Conservation (phyloP, 1,140 invertebrate genomes). For the Drosophila punjabiensis region DNA sequence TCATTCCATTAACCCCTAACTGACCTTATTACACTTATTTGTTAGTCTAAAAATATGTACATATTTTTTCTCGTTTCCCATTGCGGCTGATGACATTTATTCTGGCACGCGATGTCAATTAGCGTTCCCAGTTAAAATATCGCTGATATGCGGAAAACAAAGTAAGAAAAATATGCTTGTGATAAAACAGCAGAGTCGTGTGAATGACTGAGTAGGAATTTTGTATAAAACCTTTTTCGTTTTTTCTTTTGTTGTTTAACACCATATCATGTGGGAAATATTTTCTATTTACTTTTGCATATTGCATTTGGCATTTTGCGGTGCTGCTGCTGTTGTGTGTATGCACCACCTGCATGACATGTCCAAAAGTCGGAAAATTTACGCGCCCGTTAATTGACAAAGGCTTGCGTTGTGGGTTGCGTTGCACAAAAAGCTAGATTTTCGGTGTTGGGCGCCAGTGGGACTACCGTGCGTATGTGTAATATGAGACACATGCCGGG, state of each 20-base stretch:
- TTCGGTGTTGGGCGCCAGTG: constrained; percentile 26
- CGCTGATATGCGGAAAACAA: constrained; percentile 37
- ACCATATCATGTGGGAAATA: constrained; percentile 29
- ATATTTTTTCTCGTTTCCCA: constrained; percentile 26
- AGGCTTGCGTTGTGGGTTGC: constrained; percentile 30
- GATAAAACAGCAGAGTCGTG: constrained; percentile 26
- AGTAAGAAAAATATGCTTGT: constrained; percentile 35
- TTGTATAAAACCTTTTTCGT: not conserved
- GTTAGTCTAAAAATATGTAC: constrained; percentile 50
- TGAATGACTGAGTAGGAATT: constrained; percentile 32
- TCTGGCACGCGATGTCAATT: constrained; percentile 57
- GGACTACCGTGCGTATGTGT: constrained; percentile 78
- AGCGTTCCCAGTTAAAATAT: constrained; percentile 45
- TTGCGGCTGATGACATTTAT: constrained; percentile 50
- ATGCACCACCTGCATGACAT: constrained; percentile 37
- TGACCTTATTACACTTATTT: constrained; percentile 60
- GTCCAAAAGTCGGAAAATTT: constrained; percentile 61
- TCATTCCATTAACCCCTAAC: constrained; percentile 38
- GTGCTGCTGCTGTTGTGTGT: constrained; percentile 2
- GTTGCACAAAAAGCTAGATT: constrained; percentile 17
- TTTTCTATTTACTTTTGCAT: constrained; percentile 26
- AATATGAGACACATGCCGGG: constrained; percentile 44
- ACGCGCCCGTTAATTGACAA: constrained; percentile 67
- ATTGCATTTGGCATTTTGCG: constrained; percentile 19
- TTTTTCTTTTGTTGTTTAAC: constrained; percentile 4